phyloP scores from a whole-genome alignment of 92 coral and sea anemone genomes.

The Zoanthus solanderi region DNA sequence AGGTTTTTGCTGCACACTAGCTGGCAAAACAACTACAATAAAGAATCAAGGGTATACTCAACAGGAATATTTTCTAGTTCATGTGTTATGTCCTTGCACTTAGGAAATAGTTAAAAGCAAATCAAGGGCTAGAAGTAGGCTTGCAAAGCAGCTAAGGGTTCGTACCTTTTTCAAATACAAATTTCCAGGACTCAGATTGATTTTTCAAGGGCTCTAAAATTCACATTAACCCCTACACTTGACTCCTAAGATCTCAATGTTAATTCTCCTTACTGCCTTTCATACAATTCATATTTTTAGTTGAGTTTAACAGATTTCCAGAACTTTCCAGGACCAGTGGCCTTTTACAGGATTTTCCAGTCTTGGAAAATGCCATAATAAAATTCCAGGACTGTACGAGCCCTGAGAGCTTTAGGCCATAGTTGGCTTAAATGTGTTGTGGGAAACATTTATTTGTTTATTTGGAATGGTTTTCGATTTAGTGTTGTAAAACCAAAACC shows the following conservation, averaged over 20 bases:
- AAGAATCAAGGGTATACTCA: conserved; percentile 33
- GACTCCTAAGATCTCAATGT: background rate
- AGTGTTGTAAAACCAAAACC: no score
- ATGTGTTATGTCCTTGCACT: conserved; percentile 42
- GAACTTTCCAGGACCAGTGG: no score
- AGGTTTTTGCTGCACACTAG: background rate
- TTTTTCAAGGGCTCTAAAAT: no score
- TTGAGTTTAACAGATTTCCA: background rate
- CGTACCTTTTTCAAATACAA: no score
- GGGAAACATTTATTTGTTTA: no score
- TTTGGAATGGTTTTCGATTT: no score
- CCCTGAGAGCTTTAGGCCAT: background rate
- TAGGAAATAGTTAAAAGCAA: no score
- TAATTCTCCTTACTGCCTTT: background rate
- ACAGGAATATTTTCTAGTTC: conserved; percentile 48
- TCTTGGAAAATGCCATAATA: background rate
- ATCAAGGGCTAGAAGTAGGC: no score
- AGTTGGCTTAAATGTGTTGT: background rate
- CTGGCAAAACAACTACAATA: conserved; percentile 1
- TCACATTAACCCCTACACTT: background rate
- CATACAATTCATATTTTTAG: background rate
- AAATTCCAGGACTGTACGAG: background rate
- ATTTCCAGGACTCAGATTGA: background rate
- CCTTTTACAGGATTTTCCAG: no score
- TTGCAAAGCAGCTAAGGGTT: background rate